phyloP scores from a whole-genome alignment of 2,888 invertebrate species.

The Mythimna loreyi region DNA sequence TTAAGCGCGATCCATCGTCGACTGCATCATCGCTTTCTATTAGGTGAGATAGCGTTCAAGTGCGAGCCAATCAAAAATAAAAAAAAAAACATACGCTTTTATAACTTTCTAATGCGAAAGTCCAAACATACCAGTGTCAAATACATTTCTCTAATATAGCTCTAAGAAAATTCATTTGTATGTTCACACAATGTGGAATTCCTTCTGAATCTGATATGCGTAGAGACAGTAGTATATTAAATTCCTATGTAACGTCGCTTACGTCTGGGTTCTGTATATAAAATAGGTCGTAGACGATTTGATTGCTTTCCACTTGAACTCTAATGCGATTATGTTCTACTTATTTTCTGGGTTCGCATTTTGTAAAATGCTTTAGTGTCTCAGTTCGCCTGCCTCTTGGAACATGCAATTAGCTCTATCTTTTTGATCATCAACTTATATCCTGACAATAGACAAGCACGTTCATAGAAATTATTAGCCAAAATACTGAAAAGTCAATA shows the following conservation, averaged over 20 bases:
- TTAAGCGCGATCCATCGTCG: too few species aligned
- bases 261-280: conserved; percentile 17
- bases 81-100: too few species aligned
- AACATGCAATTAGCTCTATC: too few species aligned
- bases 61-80: too few species aligned
- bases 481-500: too few species aligned
- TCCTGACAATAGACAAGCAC: too few species aligned
- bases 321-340: conserved; percentile 2
- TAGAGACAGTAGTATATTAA: conserved; percentile 43
- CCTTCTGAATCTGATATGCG: conserved; percentile 10
- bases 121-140: not conserved
- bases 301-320: conserved; percentile 36
- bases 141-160: conserved; percentile 5
- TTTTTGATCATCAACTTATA: too few species aligned
- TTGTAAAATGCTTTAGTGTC: too few species aligned
- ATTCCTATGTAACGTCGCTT: conserved; percentile 35
- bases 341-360: not conserved
- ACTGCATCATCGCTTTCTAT: too few species aligned
- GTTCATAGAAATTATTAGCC: too few species aligned
- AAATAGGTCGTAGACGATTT: conserved; percentile 28
- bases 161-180: conserved; percentile 35
- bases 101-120: not conserved
- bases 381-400: too few species aligned
- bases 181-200: conserved; percentile 38
- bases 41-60: too few species aligned